A percentile compares a stretch with the other conserved stretches of the same genome.
phyloP scores from a whole-genome alignment of 1,140 invertebrate genomes.

The Phymorhynchus buccinoides region DNA sequence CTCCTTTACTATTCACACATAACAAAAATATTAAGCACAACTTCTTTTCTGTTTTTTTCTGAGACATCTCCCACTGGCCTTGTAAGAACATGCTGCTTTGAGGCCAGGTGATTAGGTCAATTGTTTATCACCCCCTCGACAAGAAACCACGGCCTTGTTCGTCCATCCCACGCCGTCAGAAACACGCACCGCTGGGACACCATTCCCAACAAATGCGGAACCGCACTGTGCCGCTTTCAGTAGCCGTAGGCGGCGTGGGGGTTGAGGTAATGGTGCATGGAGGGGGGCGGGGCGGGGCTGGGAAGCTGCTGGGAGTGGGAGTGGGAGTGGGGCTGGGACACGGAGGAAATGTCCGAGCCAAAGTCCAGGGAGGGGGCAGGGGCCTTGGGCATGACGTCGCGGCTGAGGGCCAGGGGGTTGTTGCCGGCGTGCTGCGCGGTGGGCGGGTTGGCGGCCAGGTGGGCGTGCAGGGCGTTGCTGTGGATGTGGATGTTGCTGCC shows the following conservation, averaged over 20 bases:
- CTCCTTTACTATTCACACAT: no score
- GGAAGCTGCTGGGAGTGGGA: conserved; percentile 46
- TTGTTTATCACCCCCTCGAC: not conserved
- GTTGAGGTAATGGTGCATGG: conserved; percentile 35
- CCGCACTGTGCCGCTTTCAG: not conserved
- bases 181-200: not conserved
- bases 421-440: conserved; percentile 44
- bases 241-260: conserved; percentile 42
- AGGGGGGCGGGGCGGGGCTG: conserved; percentile 31
- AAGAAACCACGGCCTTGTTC: not conserved
- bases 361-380: conserved; percentile 61
- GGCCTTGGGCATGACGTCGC: conserved; percentile 54
- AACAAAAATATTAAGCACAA: no score
- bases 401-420: conserved; percentile 42
- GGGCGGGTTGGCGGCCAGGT: conserved; percentile 44
- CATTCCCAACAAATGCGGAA: not conserved
- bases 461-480: conserved; percentile 37
- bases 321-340: conserved; percentile 61
- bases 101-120: not conserved
- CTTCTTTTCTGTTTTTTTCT: not conserved
- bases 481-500: conserved; percentile 48
- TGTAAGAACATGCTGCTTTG: not conserved
- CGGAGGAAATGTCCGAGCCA: conserved; percentile 69
- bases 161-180: not conserved
- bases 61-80: not conserved